Percentiles rank a stretch among this genome's conserved stretches.
Evolutionary conservation across 2,113 vertebrate species (phyloP).

Genomic region (Nansenia antarctica): DNA sequence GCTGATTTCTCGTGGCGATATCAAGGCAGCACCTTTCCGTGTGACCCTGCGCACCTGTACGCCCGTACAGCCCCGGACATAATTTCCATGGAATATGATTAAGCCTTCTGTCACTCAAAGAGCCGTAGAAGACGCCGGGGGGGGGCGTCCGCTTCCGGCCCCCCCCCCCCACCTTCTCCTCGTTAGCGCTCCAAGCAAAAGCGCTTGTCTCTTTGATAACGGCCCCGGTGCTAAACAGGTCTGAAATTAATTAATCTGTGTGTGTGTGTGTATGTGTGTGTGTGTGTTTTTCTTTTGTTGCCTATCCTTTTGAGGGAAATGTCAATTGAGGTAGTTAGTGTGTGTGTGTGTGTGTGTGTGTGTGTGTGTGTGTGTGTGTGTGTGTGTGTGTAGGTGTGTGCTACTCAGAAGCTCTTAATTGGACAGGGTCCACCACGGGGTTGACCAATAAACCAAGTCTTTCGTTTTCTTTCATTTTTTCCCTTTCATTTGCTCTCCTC

Average conservation of each 20-base stretch:
- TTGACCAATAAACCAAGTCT: slow-evolving; percentile 35
- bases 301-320: slow-evolving; percentile 28
- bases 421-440: slow-evolving; percentile 56
- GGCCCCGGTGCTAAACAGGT: slow-evolving; percentile 68
- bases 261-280: slow-evolving; percentile 73
- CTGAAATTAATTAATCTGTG: slow-evolving; percentile 84
- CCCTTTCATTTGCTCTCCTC: no score
- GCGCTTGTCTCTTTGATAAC: slow-evolving; percentile 78
- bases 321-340: neutral
- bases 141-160: slow-evolving; percentile 74
- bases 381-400: no score
- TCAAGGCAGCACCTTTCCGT: slow-evolving; percentile 17
- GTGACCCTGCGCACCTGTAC: no score
- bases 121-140: slow-evolving; percentile 64
- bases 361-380: no score
- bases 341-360: no score
- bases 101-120: slow-evolving; percentile 68
- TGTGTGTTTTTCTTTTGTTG: slow-evolving; percentile 64
- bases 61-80: slow-evolving; percentile 25
- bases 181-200: slow-evolving; percentile 76
- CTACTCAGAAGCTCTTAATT: slow-evolving; percentile 70
- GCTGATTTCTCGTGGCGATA: slow-evolving; percentile 15
- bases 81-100: slow-evolving; percentile 48
- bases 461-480: slow-evolving; percentile 41
- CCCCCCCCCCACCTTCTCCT: slow-evolving; percentile 68